phyloP scores from a whole-genome alignment of 2,797 vertebrate species.

The Platyrinchus mystaceus region DNA sequence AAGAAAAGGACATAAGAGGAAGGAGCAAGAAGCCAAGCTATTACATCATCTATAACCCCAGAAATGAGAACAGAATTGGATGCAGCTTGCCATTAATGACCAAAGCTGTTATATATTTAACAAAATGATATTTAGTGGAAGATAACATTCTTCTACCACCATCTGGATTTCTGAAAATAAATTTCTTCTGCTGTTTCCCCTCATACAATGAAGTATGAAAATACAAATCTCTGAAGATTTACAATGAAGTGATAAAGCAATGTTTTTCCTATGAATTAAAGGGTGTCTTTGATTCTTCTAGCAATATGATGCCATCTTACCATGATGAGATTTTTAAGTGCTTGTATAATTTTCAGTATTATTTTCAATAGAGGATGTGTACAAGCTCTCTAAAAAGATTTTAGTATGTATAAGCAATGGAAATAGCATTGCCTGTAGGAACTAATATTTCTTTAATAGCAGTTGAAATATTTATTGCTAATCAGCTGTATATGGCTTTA shows the following conservation, averaged over 20 bases:
- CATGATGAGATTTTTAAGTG: background rate
- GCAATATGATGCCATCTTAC: background rate
- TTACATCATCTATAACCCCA: background rate
- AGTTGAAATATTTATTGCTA: slow-evolving; percentile 53
- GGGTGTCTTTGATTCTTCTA: background rate
- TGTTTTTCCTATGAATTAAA: background rate
- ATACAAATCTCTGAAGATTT: slow-evolving; percentile 10
- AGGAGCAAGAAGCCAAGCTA: background rate
- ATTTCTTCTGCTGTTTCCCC: too few species aligned
- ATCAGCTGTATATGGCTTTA: slow-evolving; percentile 11
- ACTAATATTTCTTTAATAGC: slow-evolving; percentile 11
- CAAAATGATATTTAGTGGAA: background rate
- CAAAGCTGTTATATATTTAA: background rate
- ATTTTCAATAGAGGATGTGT: background rate
- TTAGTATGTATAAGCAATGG: background rate
- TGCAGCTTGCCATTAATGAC: background rate
- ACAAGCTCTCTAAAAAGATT: background rate
- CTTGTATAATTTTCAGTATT: background rate
- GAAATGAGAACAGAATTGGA: background rate
- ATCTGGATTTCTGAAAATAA: slow-evolving; percentile 18
- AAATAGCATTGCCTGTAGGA: background rate
- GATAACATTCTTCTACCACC: background rate
- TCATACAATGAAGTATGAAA: too few species aligned
- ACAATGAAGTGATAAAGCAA: slow-evolving; percentile 3
- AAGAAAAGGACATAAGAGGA: background rate